Conservation (phyloP, 2,797 vertebrate species). For the Galago senegalensis region DNA sequence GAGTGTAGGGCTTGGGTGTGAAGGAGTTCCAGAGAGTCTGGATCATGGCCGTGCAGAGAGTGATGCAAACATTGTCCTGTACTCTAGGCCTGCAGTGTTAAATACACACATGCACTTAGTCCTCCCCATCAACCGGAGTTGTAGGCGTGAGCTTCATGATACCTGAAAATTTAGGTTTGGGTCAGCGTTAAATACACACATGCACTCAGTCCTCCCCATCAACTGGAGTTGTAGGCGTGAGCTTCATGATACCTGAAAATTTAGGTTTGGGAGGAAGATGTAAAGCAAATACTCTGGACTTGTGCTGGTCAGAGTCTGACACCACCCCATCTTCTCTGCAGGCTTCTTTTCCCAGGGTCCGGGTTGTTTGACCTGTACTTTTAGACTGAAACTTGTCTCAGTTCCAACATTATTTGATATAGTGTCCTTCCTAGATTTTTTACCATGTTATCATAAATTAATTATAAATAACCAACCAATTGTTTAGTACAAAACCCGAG, state of each 20-base stretch:
- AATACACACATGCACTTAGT: neutral
- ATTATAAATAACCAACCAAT: neutral
- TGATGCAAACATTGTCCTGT: neutral
- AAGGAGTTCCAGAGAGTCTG: neutral
- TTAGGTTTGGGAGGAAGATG: neutral
- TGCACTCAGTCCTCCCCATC: neutral
- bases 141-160: neutral
- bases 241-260: neutral
- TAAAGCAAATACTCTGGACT: neutral
- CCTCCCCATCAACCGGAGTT: neutral
- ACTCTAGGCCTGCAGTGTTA: neutral
- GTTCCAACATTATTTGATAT: neutral
- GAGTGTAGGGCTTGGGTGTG: neutral
- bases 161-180: neutral
- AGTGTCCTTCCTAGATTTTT: neutral
- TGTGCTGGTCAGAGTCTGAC: fast-evolving
- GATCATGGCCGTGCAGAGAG: neutral
- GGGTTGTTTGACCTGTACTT: neutral
- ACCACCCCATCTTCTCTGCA: fast-evolving
- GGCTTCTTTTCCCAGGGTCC: neutral
- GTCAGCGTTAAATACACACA: neutral
- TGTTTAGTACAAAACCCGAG: neutral
- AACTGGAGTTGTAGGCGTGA: neutral
- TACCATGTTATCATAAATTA: neutral
- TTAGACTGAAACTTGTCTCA: neutral